phyloP scores from a whole-genome alignment of 1,140 invertebrate genomes.

The Scaptomyza graminum region DNA sequence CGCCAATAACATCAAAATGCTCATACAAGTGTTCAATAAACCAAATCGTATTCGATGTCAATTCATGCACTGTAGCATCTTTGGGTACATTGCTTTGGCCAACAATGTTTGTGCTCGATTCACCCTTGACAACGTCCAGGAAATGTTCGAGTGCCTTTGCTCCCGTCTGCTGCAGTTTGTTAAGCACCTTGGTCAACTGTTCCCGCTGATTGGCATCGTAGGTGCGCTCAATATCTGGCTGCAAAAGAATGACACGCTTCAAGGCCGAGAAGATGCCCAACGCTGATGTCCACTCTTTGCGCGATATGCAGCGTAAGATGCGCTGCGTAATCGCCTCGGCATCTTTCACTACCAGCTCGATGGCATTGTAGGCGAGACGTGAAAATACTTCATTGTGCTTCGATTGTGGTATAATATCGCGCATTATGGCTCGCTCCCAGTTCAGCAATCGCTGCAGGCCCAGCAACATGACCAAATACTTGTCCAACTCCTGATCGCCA shows the following conservation, averaged over 20 bases:
- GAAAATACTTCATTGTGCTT: conserved; percentile 94
- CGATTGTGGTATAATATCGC: conserved; percentile 92
- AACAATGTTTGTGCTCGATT: conserved; percentile 90
- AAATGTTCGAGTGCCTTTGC: conserved; percentile 96
- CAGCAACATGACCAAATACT: conserved; percentile 93
- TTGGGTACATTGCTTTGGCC: conserved; percentile 87
- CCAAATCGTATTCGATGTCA: conserved; percentile 96
- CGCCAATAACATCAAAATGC: conserved; percentile 90
- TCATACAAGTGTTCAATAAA: conserved; percentile 93
- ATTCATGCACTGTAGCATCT: conserved; percentile 98
- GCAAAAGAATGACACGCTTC: conserved; percentile 91
- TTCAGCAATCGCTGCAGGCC: conserved; percentile 95
- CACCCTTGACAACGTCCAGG: conserved; percentile 93
- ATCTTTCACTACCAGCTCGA: conserved; percentile 90
- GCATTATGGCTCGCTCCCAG: conserved; percentile 92
- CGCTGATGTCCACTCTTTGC: conserved; percentile 93
- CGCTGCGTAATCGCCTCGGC: conserved; percentile 89
- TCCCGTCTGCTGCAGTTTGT: conserved; percentile 91
- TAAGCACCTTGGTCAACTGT: conserved; percentile 90
- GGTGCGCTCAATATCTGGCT: conserved; percentile 93
- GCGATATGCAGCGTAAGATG: conserved; percentile 91
- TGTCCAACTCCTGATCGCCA: conserved; percentile 93
- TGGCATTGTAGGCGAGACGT: conserved; percentile 91
- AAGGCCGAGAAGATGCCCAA: conserved; percentile 94
- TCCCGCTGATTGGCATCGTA: conserved; percentile 89